Base-by-base conservation (phyloP, 2,888 invertebrate genomes). In the Andricus quercusramuli region DNA sequence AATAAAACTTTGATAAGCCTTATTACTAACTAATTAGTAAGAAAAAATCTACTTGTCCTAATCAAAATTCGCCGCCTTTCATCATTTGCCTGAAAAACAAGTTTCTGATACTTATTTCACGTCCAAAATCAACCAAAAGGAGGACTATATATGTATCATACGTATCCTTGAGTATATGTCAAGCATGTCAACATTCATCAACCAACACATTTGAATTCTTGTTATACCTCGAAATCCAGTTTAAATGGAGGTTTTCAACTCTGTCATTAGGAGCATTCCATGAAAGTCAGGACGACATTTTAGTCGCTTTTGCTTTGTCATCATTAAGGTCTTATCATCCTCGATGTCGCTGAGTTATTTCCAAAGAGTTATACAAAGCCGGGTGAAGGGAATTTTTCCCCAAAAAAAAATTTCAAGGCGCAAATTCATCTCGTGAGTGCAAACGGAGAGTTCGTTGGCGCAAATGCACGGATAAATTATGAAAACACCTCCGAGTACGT, bases 391-490 rank as follows among this genome's bases (percentile, higher is more conserved):
- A 13, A 67, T 41, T 67, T 67, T 66, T 66, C n/a, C n/a, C 11
- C 11, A 20, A 32, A 65, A 67, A 41, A 20, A 41, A 20, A n/a
- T 22, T n/a, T 67, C 67, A 37, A 62, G 62, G 25, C 62, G 4
- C 62, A 29, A 62, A 11, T 25, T 62, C 62, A 62, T 37, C n/a
- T 37, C n/a, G 13, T 13, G 13, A 67, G 41, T 67, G n/a, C 67
- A n/a, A 44, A 25, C 25, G 17, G 22, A 41, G 17, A 11, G 68
- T 22, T 47, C 41, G 22, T 41, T 67, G 37, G 22, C 11, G 68
- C 47, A 51, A 70, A 70, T 70, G 51, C 51, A 47, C 70, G 17
- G 51, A 47, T 70, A 70, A 70, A 70, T 70, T 51, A 70, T 70
- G 29, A 51, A 70, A 70, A 70, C 70, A 70, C 51, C 68, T 68